Conservation (phyloP, 2,113 vertebrate species). For the Trichechus manatus region DNA sequence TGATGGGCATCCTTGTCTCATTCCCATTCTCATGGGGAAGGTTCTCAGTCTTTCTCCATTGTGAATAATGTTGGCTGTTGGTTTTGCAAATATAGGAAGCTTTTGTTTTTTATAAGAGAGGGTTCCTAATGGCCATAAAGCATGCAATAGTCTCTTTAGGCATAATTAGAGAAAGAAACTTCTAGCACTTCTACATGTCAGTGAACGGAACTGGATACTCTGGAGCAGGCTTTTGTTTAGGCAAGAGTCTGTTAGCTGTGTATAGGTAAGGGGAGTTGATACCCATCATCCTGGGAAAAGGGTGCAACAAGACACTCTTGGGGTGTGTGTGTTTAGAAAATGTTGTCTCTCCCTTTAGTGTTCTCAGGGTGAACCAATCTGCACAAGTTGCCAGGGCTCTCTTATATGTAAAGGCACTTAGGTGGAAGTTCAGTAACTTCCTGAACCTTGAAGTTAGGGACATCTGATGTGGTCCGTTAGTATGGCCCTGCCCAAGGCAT, state of each 20-base stretch:
- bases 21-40: no score
- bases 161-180: background rate
- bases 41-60: no score
- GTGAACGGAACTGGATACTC: background rate
- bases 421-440: background rate
- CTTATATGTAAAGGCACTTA: background rate
- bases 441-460: background rate
- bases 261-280: background rate
- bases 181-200: background rate
- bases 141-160: background rate
- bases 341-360: background rate
- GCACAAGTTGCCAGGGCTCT: background rate
- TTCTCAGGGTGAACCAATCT: background rate
- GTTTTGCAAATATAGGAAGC: background rate
- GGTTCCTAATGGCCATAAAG: background rate
- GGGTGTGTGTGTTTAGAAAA: background rate
- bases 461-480: background rate
- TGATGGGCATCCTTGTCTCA: no score
- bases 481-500: background rate
- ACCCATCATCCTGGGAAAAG: background rate
- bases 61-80: no score
- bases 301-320: background rate
- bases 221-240: background rate
- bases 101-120: background rate
- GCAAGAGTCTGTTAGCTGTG: background rate